phyloP scores from a whole-genome alignment of 1,140 invertebrate species.

The Liolophura sinensis region DNA sequence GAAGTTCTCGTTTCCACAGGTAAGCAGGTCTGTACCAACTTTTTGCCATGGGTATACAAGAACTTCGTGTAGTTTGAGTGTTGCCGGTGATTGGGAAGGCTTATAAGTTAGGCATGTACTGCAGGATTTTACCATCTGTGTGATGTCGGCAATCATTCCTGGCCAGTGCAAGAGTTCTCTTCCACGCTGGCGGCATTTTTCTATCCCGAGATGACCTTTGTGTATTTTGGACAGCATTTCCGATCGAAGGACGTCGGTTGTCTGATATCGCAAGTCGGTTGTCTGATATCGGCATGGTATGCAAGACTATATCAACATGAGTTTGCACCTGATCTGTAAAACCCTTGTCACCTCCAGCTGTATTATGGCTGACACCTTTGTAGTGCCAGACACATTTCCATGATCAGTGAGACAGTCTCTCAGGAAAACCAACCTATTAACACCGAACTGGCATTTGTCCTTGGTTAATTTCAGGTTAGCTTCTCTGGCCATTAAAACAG shows the following conservation, averaged over 20 bases:
- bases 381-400: no score
- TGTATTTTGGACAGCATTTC: slow-evolving; percentile 21
- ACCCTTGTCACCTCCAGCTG: no score
- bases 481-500: no score
- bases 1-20: slow-evolving; percentile 7
- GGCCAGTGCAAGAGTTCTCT: slow-evolving; percentile 27
- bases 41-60: slow-evolving; percentile 18
- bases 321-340: no score
- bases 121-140: slow-evolving; percentile 17
- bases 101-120: slow-evolving; percentile 10
- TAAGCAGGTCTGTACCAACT: slow-evolving; percentile 8
- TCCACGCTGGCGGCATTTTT: slow-evolving; percentile 20
- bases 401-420: no score
- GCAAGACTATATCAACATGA: no score
- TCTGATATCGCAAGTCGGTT: no score
- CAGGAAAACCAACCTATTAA: no score
- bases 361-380: no score
- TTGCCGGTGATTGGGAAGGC: slow-evolving; percentile 13
- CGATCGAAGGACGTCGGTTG: slow-evolving; percentile 5
- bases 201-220: slow-evolving; percentile 24
- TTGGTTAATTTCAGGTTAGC: no score
- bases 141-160: slow-evolving; percentile 17
- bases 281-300: no score
- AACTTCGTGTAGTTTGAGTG: slow-evolving; percentile 20
- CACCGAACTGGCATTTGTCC: no score